Conservation (phyloP, 2,888 invertebrate genomes). For the Phania funesta region DNA sequence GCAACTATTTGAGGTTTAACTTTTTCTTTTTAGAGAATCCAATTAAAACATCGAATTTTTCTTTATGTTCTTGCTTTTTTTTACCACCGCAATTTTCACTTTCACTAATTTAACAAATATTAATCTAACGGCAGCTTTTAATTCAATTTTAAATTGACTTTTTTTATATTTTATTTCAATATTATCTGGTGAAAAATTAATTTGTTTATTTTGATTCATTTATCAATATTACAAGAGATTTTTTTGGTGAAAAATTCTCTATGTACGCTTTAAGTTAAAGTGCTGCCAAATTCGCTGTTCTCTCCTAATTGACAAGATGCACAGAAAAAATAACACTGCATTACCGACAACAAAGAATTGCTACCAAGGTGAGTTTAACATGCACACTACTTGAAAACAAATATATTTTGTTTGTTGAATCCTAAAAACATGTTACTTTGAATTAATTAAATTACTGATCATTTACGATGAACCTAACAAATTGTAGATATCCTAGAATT, state of each 20-base stretch:
- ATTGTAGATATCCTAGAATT: too few relatives aligned
- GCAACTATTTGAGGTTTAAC: background rate
- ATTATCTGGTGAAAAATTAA: background rate
- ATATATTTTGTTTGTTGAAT: too few relatives aligned
- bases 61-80: background rate
- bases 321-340: background rate
- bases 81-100: too few relatives aligned
- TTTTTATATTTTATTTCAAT: too few relatives aligned
- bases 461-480: too few relatives aligned
- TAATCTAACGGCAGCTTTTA: too few relatives aligned
- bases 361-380: too few relatives aligned
- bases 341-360: background rate
- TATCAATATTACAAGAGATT: background rate
- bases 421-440: too few relatives aligned
- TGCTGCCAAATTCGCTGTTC: slow-evolving; percentile 30
- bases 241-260: slow-evolving; percentile 54
- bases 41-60: slow-evolving; percentile 42
- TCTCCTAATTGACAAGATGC: background rate
- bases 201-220: slow-evolving; percentile 50
- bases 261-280: slow-evolving; percentile 43
- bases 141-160: too few relatives aligned
- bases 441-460: too few relatives aligned
- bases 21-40: background rate
- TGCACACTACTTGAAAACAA: too few relatives aligned
- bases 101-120: too few relatives aligned